Base-by-base conservation (phyloP, 2,113 vertebrate species). In the Eleginops maclovinus region DNA sequence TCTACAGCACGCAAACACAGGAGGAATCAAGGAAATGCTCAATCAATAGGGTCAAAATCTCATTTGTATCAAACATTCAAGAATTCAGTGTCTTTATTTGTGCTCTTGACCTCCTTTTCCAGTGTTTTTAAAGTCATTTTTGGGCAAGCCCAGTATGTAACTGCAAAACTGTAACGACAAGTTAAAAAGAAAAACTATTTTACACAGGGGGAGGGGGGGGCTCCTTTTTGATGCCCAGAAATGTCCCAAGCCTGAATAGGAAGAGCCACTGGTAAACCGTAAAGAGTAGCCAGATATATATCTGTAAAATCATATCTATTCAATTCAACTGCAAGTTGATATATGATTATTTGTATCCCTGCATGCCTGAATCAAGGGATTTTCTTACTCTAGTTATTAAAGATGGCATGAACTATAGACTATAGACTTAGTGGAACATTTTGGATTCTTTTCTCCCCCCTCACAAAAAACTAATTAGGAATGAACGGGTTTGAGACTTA, bases 381-480 rank as follows among this genome's bases (percentile, higher is more conserved):
- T 47, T 5, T 9, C 21, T 44, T 26, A 21, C 22, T 61, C 22
- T 59, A 24, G 14, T 36, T 14, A 36, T 1, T 28, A 14, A 59
- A 14, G 19, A 22, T 4, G 24, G 11, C 28, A 59, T 58, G 63
- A 40, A 24, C 43, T 49, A 15, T 28, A 47, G n/a, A n/a, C n/a
- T 21, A 4, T 21, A 11, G 4, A 9, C 17, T 17, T n/a, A 75
- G 12, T 24, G 26, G 21, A 62, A 46, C 3, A 28, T 59, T 11
- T 67, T 58, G 26, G 17, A 36, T 31, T 10, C 43, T 74, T 80
- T 75, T 65, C 68, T 77, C 58, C 53, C 44, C 15, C 36, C 44
- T 67, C 40, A 43, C 64, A 43, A 72, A 43, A 58, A 64, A 24
- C 40, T 79, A 79, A 84, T 81, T 70, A 67, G 64, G 51, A 46